Evolutionary conservation across 2,113 vertebrate species (phyloP).

Genomic region (Microtus richardsoni): DNA sequence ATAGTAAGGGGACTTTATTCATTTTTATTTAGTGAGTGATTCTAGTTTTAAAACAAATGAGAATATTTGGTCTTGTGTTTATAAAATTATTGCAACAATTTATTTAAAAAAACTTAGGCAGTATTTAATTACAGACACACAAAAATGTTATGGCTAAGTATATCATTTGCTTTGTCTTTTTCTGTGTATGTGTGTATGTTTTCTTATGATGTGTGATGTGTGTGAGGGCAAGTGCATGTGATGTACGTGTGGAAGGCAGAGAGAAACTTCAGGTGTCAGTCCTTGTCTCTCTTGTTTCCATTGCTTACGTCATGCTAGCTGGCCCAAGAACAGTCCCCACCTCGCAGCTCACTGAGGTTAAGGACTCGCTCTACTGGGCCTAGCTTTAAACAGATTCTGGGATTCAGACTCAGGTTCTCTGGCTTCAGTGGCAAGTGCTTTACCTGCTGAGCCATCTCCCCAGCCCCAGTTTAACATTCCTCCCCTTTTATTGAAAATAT

Average conservation of each 20-base stretch:
- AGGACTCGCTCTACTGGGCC: not conserved
- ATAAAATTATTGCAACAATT: not conserved
- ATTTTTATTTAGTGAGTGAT: not conserved
- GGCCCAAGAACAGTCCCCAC: not conserved
- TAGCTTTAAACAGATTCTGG: not conserved
- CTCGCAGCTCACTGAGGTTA: not conserved
- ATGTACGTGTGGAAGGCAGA: not conserved
- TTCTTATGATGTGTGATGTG: not conserved
- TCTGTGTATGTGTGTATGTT: not conserved
- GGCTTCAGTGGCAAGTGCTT: not conserved
- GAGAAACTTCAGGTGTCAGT: not conserved
- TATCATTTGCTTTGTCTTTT: not conserved
- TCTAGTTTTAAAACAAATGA: conserved; percentile 56
- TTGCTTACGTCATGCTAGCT: too few species aligned
- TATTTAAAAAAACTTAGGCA: conserved; percentile 1
- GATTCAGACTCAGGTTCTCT: not conserved
- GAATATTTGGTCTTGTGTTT: not conserved
- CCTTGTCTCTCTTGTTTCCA: not conserved
- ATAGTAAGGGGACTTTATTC: not conserved
- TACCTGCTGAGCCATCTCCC: not conserved
- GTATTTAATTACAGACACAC: conserved; percentile 42
- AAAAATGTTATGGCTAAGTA: not conserved
- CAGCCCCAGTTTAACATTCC: not conserved
- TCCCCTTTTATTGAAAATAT: not conserved
- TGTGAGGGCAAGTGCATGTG: not conserved